phyloP scores from a whole-genome alignment of 2,797 vertebrate species.

The Channa striata region DNA sequence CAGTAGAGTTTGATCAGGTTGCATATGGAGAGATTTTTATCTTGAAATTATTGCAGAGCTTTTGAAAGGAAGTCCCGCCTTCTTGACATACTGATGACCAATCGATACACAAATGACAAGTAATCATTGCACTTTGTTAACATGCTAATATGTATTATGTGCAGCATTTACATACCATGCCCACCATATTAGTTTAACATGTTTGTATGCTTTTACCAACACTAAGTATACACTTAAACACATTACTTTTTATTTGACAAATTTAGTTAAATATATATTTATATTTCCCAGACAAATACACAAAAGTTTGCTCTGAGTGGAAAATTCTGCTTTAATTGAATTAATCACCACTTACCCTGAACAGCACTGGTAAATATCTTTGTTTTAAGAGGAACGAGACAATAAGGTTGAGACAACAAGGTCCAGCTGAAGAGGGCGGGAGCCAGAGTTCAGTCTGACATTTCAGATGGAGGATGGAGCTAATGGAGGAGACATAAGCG shows the following conservation, averaged over 20 bases:
- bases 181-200: too few species aligned
- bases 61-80: too few species aligned
- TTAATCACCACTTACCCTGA: neutral
- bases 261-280: too few species aligned
- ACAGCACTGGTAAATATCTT: neutral
- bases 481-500: slow-evolving; percentile 5
- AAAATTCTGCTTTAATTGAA: neutral
- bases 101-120: too few species aligned
- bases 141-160: too few species aligned
- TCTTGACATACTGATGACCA: too few species aligned
- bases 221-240: neutral
- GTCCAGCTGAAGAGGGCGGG: slow-evolving; percentile 5
- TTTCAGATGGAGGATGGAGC: neutral
- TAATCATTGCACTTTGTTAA: too few species aligned
- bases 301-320: neutral
- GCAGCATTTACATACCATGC: too few species aligned
- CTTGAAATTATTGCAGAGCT: too few species aligned
- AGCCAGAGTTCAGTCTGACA: slow-evolving; percentile 14
- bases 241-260: neutral
- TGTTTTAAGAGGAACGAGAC: slow-evolving; percentile 11
- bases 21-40: too few species aligned
- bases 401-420: neutral
- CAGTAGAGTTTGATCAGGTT: too few species aligned
- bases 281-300: neutral
- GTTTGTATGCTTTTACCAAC: neutral